These are phyloP conservation scores for Gastrophryne carolinensis DNA, from an alignment of 2,797 vertebrate genomes.

Conservation along the genomic window DNA sequence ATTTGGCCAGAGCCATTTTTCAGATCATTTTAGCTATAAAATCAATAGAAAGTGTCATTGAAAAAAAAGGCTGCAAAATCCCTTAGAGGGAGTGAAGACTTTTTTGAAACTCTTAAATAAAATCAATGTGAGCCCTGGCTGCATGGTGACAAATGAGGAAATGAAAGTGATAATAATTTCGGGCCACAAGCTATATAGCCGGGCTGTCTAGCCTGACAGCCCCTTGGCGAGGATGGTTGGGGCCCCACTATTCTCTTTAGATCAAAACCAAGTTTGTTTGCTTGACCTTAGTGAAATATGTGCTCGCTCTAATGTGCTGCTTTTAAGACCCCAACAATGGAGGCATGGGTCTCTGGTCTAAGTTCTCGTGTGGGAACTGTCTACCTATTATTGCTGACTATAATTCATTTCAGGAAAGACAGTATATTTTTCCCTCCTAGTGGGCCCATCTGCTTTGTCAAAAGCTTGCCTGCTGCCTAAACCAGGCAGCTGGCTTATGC, in stretches of 20 bases:
- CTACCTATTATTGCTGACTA: slow-evolving; percentile 62
- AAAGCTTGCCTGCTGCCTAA: slow-evolving; percentile 62
- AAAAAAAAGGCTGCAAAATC: slow-evolving; percentile 14
- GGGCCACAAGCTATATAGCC: slow-evolving; percentile 49
- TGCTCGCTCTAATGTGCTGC: slow-evolving; percentile 61
- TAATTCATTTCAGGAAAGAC: slow-evolving; percentile 58
- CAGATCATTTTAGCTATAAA: slow-evolving; percentile 16
- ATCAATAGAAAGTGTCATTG: slow-evolving; percentile 12
- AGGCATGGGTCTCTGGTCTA: slow-evolving; percentile 54
- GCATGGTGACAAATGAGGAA: neutral
- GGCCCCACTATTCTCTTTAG: slow-evolving; percentile 53
- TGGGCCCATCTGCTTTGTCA: slow-evolving; percentile 69
- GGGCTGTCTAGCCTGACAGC: slow-evolving; percentile 55
- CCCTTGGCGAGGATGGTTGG: slow-evolving; percentile 49
- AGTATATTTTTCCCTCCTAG: slow-evolving; percentile 61
- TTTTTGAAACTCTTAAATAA: slow-evolving; percentile 17
- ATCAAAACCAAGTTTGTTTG: slow-evolving; percentile 58
- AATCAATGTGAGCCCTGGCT: slow-evolving; percentile 13
- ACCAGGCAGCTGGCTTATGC: slow-evolving; percentile 66
- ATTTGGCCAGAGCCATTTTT: slow-evolving; percentile 17
- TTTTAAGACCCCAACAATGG: slow-evolving; percentile 60
- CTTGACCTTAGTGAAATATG: slow-evolving; percentile 57
- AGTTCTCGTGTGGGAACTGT: slow-evolving; percentile 63
- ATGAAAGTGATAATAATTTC: slow-evolving; percentile 45
- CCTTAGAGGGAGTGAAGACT: neutral